These are phyloP conservation scores for Vombatus ursinus DNA, from an alignment of 2,113 vertebrate genomes.

Conservation along the genomic window DNA sequence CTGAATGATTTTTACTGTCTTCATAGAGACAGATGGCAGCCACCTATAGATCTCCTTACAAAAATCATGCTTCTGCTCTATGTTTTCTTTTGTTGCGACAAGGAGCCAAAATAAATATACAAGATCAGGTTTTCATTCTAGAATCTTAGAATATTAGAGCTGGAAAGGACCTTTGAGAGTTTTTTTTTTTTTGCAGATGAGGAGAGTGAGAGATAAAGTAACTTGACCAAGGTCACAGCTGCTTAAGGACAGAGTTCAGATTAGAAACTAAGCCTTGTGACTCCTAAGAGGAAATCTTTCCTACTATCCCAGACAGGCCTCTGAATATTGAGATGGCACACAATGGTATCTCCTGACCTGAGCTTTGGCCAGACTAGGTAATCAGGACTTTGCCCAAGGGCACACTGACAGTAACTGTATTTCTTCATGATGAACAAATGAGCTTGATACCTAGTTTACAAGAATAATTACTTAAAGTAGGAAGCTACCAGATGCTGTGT, in stretches of 20 bases:
- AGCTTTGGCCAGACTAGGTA: neutral
- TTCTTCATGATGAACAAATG: neutral
- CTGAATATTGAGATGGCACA: neutral
- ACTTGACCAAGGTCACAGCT: neutral
- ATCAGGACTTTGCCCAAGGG: neutral
- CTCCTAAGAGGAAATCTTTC: neutral
- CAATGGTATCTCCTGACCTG: neutral
- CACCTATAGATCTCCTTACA: slow-evolving; percentile 19
- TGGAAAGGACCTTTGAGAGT: neutral
- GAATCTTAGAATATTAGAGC: slow-evolving; percentile 26
- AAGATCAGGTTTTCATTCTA: slow-evolving; percentile 26
- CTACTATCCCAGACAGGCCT: neutral
- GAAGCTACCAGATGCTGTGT: neutral
- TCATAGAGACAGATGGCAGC: slow-evolving; percentile 32
- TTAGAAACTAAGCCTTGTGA: neutral
- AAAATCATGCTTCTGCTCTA: slow-evolving; percentile 20
- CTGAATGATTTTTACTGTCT: neutral
- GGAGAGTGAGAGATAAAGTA: neutral
- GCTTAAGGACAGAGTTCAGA: neutral
- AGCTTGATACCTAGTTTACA: neutral
- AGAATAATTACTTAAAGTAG: neutral
- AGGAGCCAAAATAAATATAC: slow-evolving; percentile 29
- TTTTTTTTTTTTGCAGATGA: neutral
- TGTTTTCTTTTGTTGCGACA: slow-evolving; percentile 53
- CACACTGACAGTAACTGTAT: neutral